phyloP scores from a whole-genome alignment of 2,888 invertebrate genomes.

The Trissolcus japonicus region DNA sequence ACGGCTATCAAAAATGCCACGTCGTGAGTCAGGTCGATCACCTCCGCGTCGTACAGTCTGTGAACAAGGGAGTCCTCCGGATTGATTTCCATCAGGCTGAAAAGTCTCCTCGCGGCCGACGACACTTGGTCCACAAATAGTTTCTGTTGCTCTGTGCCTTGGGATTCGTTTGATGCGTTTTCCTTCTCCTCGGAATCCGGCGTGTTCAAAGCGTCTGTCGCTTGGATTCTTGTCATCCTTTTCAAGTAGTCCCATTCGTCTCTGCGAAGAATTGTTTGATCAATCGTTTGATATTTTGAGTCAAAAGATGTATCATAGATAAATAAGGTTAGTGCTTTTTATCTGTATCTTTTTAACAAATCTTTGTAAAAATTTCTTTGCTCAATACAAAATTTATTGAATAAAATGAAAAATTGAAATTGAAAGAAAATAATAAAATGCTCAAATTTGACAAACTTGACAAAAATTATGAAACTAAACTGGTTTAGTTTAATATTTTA shows the following conservation, averaged over 20 bases:
- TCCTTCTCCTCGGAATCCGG: conserved; percentile 69
- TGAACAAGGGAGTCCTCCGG: conserved; percentile 84
- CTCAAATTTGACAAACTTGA: no score
- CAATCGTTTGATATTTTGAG: no score
- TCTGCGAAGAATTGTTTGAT: conserved; percentile 77
- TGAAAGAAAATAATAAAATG: no score
- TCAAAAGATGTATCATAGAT: no score
- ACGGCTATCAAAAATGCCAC: conserved; percentile 95
- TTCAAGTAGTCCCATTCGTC: conserved; percentile 97
- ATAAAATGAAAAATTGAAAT: no score
- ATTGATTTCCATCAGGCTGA: conserved; percentile 88
- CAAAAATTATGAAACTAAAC: no score
- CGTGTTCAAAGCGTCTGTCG: conserved; percentile 76
- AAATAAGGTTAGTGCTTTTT: no score
- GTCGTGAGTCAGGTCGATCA: conserved; percentile 92
- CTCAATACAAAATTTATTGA: no score
- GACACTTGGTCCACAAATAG: conserved; percentile 88
- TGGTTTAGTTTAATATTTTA: no score
- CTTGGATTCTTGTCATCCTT: conserved; percentile 71
- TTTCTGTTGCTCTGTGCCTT: conserved; percentile 85
- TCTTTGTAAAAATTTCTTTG: no score
- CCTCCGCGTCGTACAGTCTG: conserved; percentile 94
- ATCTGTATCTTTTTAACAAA: no score
- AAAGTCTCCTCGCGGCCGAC: conserved; percentile 84
- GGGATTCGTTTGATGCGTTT: conserved; percentile 67